Evolutionary conservation across 2,113 vertebrate species (phyloP).

Genomic region (Rhabdomys dilectus): DNA sequence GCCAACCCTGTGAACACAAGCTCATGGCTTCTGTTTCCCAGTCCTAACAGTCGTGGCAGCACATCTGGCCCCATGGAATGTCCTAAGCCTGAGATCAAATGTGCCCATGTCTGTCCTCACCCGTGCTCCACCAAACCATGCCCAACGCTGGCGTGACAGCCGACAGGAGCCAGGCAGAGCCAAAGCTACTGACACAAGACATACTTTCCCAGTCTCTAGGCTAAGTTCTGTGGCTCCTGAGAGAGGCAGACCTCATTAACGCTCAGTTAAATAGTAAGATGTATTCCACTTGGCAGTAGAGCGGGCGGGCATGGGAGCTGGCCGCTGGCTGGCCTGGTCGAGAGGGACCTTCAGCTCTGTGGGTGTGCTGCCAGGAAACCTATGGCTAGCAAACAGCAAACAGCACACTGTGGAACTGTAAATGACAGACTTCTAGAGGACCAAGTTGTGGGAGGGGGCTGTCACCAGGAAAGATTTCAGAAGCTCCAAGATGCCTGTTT

Average conservation of each 20-base stretch:
- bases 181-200: neutral
- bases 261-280: neutral
- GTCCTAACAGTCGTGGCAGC: slow-evolving; percentile 36
- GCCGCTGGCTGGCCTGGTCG: neutral
- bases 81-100: neutral
- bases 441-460: neutral
- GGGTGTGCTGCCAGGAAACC: neutral
- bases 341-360: neutral
- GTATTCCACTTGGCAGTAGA: neutral
- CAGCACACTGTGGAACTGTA: neutral
- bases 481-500: neutral
- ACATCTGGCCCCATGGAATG: neutral
- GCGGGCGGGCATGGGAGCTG: neutral
- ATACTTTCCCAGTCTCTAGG: neutral
- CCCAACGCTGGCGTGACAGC: neutral
- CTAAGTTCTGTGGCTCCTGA: neutral
- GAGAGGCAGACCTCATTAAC: neutral
- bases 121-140: neutral
- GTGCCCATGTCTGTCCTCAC: neutral
- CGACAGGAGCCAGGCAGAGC: neutral
- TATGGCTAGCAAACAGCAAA: neutral
- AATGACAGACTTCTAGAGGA: neutral
- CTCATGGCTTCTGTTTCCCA: slow-evolving; percentile 22
- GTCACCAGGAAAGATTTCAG: neutral
- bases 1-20: neutral